Evolutionary conservation across 92 coral and sea anemone genomes (phyloP).

Genomic region (Siderastrea siderea): DNA sequence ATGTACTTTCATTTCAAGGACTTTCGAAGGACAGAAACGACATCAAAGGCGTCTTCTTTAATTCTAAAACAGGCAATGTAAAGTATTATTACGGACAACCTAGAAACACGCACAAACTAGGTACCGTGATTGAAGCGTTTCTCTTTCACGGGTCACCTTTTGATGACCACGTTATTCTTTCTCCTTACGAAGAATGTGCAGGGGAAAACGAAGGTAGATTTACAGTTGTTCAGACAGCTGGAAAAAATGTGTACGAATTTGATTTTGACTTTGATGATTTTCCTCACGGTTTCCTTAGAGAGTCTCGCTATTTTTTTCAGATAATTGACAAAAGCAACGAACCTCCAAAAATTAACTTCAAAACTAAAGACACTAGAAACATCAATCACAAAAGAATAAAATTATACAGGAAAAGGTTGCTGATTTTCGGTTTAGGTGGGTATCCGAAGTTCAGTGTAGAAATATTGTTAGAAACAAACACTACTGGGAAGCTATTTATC

Average conservation of each 20-base stretch:
- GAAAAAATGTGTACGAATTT: not conserved
- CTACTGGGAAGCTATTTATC: too few relatives aligned
- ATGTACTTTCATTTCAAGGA: too few relatives aligned
- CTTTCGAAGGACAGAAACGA: too few relatives aligned
- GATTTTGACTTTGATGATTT: not conserved
- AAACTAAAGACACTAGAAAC: not conserved
- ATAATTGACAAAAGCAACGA: not conserved
- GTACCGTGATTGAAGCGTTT: not conserved
- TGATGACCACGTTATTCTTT: not conserved
- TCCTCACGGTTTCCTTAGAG: too few relatives aligned
- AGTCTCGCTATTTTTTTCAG: too few relatives aligned
- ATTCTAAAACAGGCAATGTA: not conserved
- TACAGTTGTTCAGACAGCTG: not conserved
- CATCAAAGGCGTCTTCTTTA: too few relatives aligned
- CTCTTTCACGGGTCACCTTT: not conserved
- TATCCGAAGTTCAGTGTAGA: too few relatives aligned
- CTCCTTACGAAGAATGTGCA: not conserved
- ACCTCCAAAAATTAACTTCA: not conserved
- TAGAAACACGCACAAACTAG: not conserved
- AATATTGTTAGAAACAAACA: rapidly evolving
- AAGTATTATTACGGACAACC: not conserved
- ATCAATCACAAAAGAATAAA: not conserved
- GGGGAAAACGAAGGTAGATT: not conserved
- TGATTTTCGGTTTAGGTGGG: too few relatives aligned
- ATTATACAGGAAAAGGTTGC: too few relatives aligned